phyloP scores from a whole-genome alignment of 2,797 vertebrate genomes.

The Epinephelus malabaricus region DNA sequence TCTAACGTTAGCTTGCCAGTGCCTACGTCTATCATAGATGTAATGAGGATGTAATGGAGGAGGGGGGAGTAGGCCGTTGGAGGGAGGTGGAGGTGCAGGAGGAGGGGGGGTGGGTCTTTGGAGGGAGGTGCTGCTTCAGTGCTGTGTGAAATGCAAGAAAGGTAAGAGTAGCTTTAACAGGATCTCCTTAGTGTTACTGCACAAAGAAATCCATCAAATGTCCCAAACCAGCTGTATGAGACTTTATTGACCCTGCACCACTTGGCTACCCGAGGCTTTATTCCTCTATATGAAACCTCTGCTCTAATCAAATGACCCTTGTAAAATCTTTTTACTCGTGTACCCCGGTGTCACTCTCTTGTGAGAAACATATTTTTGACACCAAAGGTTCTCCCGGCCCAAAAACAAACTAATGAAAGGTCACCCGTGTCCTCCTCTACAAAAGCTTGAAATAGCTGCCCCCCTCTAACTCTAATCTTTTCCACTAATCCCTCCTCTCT shows the following conservation, averaged over 20 bases:
- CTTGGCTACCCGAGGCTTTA: not conserved
- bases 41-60: too few relatives aligned
- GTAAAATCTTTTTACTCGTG: not conserved
- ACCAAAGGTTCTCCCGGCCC: not conserved
- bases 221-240: not conserved
- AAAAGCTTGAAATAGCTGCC: slow-evolving; percentile 34
- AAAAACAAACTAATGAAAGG: slow-evolving; percentile 8
- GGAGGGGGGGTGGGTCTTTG: too few relatives aligned
- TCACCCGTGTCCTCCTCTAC: slow-evolving; percentile 16
- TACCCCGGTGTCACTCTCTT: not conserved
- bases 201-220: not conserved
- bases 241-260: not conserved
- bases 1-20: too few relatives aligned
- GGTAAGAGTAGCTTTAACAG: too few relatives aligned
- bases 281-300: not conserved
- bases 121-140: too few relatives aligned
- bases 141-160: too few relatives aligned
- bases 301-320: not conserved
- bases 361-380: not conserved
- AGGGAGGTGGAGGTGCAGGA: too few relatives aligned
- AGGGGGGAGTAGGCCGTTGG: too few relatives aligned
- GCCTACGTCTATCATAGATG: too few relatives aligned
- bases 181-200: not conserved
- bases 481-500: slow-evolving; percentile 8
- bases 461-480: not conserved